Evolutionary conservation across 2,113 vertebrate genomes (phyloP), one percentile per base, ranked within the genome.

Genomic region (Zosterops lateralis): DNA sequence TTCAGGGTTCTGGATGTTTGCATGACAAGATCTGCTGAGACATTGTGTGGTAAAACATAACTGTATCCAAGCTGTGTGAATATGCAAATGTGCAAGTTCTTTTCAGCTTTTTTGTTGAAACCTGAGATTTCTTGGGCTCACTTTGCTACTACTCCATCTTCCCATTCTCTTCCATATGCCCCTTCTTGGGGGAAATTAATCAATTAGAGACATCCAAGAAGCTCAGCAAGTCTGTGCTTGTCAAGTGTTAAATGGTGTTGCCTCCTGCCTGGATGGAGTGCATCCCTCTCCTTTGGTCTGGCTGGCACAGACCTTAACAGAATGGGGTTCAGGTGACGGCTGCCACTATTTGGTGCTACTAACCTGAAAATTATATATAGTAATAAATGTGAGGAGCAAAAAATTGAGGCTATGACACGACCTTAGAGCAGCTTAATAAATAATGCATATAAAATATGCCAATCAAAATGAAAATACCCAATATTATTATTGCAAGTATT

Each of bases 371-470:
- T 68, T 44, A 82, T 71, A 95, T 24, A 45, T 19, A 64, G 51
- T 31, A 81, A 78, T 75, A 89, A 94, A 64, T 51, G 19, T 25
- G 47, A 31, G 38, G 25, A 32, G 24, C 10, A 38, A 38, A 65
- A 61, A 26, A 32, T 2, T 72, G 48, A 92, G 53, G 17, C 48
- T 65, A 17, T n/a, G 61, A 75, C 20, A 1, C 84, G 91, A 89
- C 84, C 86, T 81, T 84, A 90, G 80, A 81, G 68, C 28, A 95
- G 29, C 26, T 56, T 84, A 72, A 96, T 93, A 92, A 95, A 92
- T 92, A 92, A 90, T 90, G 76, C 53, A 92, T 89, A 17, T 47
- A 76, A 88, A 83, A 68, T 72, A 70, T 93, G 83, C 70, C 73
- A 87, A 29, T 84, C 70, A 76, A 57, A 81, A 38, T 62, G 14